A percentile compares a stretch with the other conserved stretches of the same genome.
Evolutionary conservation across 92 coral and sea anemone species (phyloP).

Genomic region (Parazoanthus darwini): DNA sequence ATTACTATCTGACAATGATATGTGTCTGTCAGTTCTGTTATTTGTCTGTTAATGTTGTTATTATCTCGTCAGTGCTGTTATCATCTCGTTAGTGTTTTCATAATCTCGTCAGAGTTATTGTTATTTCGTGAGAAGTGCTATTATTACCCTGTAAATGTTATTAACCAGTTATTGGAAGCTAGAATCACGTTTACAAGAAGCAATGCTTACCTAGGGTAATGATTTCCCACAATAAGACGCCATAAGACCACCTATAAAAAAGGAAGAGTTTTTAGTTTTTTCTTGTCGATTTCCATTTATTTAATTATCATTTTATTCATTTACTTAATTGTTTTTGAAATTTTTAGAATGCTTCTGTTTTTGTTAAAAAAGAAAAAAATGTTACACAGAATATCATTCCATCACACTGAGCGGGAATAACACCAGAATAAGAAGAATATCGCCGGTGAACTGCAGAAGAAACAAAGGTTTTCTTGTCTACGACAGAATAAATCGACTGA

Average conservation of each 20-base stretch:
- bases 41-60: too few species aligned
- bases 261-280: background rate
- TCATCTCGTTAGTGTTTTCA: too few species aligned
- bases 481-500: background rate
- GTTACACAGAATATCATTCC: too few species aligned
- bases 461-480: background rate
- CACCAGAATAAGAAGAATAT: background rate
- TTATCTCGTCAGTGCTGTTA: too few species aligned
- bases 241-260: constrained; percentile 89
- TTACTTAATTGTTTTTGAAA: background rate
- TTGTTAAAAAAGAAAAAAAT: too few species aligned
- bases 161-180: background rate
- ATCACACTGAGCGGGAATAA: background rate
- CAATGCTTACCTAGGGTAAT: constrained; percentile 84
- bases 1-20: too few species aligned
- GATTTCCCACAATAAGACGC: constrained; percentile 94
- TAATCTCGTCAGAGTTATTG: too few species aligned
- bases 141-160: background rate
- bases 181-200: background rate
- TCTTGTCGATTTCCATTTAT: background rate
- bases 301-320: background rate
- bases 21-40: too few species aligned
- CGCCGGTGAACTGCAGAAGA: background rate
- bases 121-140: too few species aligned
- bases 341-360: background rate